phyloP scores from a whole-genome alignment of 1,140 invertebrate species.

The Chrysoperla carnea region DNA sequence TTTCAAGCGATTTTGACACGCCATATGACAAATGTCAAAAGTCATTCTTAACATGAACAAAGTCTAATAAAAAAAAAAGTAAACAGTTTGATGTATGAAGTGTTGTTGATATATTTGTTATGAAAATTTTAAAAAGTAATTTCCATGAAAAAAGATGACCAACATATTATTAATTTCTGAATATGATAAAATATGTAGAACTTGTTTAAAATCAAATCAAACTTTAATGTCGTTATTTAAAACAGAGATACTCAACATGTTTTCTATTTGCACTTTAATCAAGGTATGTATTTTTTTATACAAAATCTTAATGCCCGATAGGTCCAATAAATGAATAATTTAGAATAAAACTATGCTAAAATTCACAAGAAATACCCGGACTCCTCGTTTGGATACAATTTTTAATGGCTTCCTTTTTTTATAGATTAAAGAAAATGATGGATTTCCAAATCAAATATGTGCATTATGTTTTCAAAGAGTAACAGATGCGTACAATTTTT shows the following conservation, averaged over 20 bases:
- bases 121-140: too few relatives aligned
- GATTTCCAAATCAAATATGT: constrained; percentile 12
- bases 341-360: neutral
- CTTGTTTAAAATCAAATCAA: neutral
- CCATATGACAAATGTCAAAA: too few relatives aligned
- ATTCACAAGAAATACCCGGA: too few relatives aligned
- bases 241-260: neutral
- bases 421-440: constrained; percentile 6
- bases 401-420: neutral
- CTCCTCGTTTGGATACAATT: neutral
- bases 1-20: too few relatives aligned
- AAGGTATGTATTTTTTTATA: neutral
- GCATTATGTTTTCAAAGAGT: constrained; percentile 10
- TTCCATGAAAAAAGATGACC: too few relatives aligned
- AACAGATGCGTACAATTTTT: constrained; percentile 11
- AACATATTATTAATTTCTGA: neutral
- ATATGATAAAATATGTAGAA: neutral
- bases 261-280: neutral
- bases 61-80: too few relatives aligned
- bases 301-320: too few relatives aligned
- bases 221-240: neutral
- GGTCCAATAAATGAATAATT: too few relatives aligned
- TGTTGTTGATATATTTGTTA: too few relatives aligned
- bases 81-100: too few relatives aligned
- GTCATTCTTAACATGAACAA: too few relatives aligned